Base-by-base conservation (phyloP, 2,113 vertebrate species). In the Callorhinus ursinus region DNA sequence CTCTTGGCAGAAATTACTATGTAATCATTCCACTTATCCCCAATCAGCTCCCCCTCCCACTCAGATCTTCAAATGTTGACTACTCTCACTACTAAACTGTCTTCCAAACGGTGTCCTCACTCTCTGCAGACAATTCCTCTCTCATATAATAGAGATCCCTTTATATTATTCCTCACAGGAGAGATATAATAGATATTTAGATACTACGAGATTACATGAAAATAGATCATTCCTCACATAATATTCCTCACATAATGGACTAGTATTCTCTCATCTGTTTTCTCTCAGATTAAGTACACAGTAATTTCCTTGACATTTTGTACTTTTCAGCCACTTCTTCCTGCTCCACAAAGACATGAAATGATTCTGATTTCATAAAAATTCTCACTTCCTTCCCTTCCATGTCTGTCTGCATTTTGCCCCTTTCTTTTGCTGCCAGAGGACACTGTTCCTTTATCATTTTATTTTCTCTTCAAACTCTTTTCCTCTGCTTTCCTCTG, bases 61-160 rank as follows among this genome's bases (percentile, higher is more conserved):
- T 55, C 61, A 63, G 36, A 74, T 59, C 72, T 80, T 93, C 85
- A 74, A 65, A 53, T 85, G 88, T 85, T 95, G 86, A 76, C 63
- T 49, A 16, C 21, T 26, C 65, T 92, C 14, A n/a, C 28, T 88
- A 83, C 26, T 59, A 84, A 90, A 36, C 31, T 26, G 16, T 72
- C 51, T 89, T 71, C 65, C 51, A 51, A 74, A 93, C 26, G 36
- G 13, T 90, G 24, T 63, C 80, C 33, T 88, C 42, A 33, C 6
- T n/a, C n/a, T 90, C 46, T 69, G 31, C 3, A 79, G 16, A 51
- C 19, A 67, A 49, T 86, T 86, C 39, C 11, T 72, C 22, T 79
- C 8, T 87, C 55, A 46, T 31, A 2, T 18, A 76, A 63, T 33
- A 57, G 39, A 83, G 33, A 82, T 69, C 79, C 59, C 11, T 63